Conservation (phyloP, 2,113 vertebrate genomes). For the Laterallus jamaicensis region DNA sequence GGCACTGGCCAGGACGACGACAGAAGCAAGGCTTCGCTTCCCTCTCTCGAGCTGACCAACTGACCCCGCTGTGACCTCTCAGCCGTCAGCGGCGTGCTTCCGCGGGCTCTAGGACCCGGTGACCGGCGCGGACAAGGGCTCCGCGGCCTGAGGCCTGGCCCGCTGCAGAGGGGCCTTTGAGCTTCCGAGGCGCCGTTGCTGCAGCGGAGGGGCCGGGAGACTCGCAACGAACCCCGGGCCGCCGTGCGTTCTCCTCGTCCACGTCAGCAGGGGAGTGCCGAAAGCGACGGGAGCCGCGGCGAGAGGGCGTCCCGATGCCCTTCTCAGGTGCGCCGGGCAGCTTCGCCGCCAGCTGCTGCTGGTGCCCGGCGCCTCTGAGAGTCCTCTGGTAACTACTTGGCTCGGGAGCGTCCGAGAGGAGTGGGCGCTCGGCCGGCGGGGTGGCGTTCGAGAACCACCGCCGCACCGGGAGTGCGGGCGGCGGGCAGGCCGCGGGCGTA, state of each 20-base stretch:
- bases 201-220: not conserved
- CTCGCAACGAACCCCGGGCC: not conserved
- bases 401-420: not conserved
- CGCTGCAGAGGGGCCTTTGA: not conserved
- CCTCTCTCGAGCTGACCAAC: not conserved
- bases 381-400: slow-evolving; percentile 17
- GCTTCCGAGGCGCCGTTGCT: not conserved
- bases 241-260: not conserved
- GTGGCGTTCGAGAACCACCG: not conserved
- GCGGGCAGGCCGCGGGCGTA: not conserved
- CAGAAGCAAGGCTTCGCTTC: too few relatives aligned
- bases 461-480: not conserved
- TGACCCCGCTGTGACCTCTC: too few relatives aligned
- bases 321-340: not conserved
- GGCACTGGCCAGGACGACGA: not conserved
- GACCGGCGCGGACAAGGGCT: too few relatives aligned
- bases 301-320: not conserved
- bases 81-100: too few relatives aligned
- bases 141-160: not conserved
- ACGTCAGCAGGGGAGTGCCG: not conserved
- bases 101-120: not conserved
- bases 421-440: not conserved
- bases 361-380: slow-evolving; percentile 13
- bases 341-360: slow-evolving; percentile 11
- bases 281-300: not conserved